phyloP scores from a whole-genome alignment of 2,113 vertebrate species.

The Fregata magnificens region DNA sequence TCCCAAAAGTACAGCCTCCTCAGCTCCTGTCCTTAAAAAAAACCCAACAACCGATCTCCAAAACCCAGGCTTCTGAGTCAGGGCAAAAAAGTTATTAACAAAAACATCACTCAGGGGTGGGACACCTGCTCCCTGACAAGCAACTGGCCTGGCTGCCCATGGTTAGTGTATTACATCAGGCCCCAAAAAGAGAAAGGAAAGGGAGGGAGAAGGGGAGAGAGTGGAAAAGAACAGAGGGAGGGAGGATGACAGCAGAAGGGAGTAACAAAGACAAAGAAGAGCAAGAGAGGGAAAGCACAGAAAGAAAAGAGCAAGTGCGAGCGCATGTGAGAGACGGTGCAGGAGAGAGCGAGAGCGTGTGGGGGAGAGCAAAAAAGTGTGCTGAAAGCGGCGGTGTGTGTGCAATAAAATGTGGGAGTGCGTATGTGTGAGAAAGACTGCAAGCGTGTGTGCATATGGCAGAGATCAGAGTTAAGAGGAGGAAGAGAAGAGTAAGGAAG shows the following conservation, averaged over 20 bases:
- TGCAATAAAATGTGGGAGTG: constrained; percentile 22
- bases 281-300: constrained; percentile 23
- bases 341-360: neutral
- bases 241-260: constrained; percentile 26
- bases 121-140: constrained; percentile 89
- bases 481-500: neutral
- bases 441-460: neutral
- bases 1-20: constrained; percentile 74
- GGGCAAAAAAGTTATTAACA: constrained; percentile 82
- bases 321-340: constrained; percentile 37
- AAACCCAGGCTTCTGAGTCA: constrained; percentile 77
- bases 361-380: constrained; percentile 20
- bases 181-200: constrained; percentile 54
- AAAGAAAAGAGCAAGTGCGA: constrained; percentile 50
- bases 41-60: constrained; percentile 69
- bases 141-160: constrained; percentile 84
- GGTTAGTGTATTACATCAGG: constrained; percentile 78
- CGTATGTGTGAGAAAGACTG: neutral
- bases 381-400: neutral
- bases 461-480: neutral
- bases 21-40: constrained; percentile 65
- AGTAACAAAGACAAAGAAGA: constrained; percentile 28
- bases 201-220: constrained; percentile 42
- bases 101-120: constrained; percentile 74
- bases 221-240: constrained; percentile 36